Percentiles rank a stretch among this genome's conserved stretches.
Evolutionary conservation across 2,797 vertebrate species (phyloP).

Genomic region (Rousettus madagascariensis): DNA sequence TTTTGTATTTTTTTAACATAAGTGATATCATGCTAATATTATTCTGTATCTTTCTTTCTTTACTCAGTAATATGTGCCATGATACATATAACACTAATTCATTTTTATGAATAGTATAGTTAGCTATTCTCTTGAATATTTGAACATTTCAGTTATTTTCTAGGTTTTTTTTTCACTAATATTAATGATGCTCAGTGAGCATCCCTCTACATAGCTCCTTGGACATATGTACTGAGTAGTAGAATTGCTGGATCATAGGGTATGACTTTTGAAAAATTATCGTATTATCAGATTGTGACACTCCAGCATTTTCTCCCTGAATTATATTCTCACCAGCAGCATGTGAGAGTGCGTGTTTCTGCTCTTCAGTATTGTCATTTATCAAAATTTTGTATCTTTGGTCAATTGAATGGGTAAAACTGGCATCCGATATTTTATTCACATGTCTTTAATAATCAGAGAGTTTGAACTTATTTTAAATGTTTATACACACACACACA

Average conservation of each 20-base stretch:
- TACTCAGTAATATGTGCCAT: neutral
- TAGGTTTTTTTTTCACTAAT: neutral
- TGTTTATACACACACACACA: neutral
- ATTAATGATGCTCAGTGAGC: neutral
- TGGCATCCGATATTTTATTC: neutral
- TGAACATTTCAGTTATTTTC: neutral
- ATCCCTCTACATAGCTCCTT: neutral
- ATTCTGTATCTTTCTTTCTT: neutral
- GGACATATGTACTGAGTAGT: neutral
- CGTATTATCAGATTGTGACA: neutral
- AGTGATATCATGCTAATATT: neutral
- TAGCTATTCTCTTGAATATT: neutral
- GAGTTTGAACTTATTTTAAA: neutral
- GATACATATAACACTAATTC: neutral
- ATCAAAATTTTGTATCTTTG: neutral
- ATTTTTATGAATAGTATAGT: neutral
- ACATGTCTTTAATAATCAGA: neutral
- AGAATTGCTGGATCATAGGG: neutral
- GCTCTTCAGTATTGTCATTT: neutral
- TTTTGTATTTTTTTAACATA: neutral
- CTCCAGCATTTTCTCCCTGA: neutral
- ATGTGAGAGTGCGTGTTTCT: neutral
- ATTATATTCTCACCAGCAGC: neutral
- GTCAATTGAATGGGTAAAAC: neutral
- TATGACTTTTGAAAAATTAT: neutral